phyloP scores from a whole-genome alignment of 2,113 vertebrate genomes.

The Copsychus sechellarum region DNA sequence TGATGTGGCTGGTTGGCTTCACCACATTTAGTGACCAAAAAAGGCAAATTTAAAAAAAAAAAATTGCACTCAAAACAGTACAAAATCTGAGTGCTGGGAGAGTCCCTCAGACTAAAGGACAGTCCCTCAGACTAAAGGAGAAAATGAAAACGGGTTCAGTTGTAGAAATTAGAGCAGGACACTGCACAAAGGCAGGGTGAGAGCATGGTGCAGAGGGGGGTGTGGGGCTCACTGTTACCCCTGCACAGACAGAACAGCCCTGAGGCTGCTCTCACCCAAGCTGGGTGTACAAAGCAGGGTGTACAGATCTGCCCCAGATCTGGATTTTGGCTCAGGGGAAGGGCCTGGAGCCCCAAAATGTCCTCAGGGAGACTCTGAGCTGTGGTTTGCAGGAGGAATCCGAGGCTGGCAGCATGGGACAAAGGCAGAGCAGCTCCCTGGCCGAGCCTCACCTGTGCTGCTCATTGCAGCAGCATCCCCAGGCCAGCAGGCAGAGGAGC shows the following conservation, averaged over 20 bases:
- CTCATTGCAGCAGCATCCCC: not conserved
- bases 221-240: not conserved
- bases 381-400: not conserved
- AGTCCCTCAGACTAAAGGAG: not conserved
- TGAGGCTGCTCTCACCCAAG: accelerated
- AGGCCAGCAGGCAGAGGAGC: accelerated
- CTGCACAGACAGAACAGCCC: not conserved
- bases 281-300: not conserved
- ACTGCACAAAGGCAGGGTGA: accelerated
- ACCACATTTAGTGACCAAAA: not conserved
- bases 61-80: not conserved
- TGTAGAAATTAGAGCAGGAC: not conserved
- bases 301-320: not conserved
- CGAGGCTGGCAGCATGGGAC: accelerated
- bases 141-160: not conserved
- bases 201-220: accelerated
- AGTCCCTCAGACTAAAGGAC: not conserved
- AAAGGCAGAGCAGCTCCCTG: not conserved
- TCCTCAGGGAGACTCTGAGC: accelerated
- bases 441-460: not conserved
- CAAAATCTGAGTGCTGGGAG: not conserved
- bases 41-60: not conserved
- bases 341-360: accelerated
- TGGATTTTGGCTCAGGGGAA: accelerated
- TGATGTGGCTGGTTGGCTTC: not conserved